A percentile compares a stretch with the other conserved stretches of the same genome.
These are phyloP conservation scores for Prunella himalayana DNA, from an alignment of 2,113 vertebrate genomes.

Conservation along the genomic window DNA sequence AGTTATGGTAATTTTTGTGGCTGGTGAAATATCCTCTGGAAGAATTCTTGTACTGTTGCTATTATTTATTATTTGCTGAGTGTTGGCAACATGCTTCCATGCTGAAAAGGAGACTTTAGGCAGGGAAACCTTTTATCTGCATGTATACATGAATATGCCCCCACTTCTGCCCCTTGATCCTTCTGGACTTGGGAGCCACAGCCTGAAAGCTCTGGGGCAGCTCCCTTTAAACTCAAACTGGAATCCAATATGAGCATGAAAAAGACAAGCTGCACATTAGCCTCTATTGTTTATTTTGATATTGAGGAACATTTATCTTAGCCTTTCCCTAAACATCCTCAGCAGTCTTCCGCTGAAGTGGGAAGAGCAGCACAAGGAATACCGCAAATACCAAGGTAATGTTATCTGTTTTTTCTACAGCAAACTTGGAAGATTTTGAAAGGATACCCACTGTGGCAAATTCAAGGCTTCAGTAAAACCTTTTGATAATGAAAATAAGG, in stretches of 20 bases:
- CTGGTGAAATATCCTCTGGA: neutral
- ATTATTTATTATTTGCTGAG: constrained; percentile 20
- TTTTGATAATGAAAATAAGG: constrained; percentile 38
- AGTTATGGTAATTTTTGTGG: constrained; percentile 21
- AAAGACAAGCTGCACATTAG: neutral
- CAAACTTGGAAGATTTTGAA: constrained; percentile 48
- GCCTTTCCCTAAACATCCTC: constrained; percentile 61
- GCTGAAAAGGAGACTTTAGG: neutral
- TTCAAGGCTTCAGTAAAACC: constrained; percentile 24
- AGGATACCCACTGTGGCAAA: constrained; percentile 44
- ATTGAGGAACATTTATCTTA: constrained; percentile 54
- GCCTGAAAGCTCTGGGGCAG: neutral
- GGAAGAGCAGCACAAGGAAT: constrained; percentile 47
- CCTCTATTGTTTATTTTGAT: constrained; percentile 49
- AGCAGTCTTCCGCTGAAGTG: constrained; percentile 20
- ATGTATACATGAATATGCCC: neutral
- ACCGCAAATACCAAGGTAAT: constrained; percentile 42
- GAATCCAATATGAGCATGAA: neutral
- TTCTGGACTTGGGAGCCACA: neutral
- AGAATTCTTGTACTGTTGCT: neutral
- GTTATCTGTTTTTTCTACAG: constrained; percentile 46
- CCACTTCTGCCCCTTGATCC: neutral
- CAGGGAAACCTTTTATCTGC: neutral
- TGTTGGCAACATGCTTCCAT: neutral
- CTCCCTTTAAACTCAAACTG: neutral